phyloP scores from a whole-genome alignment of 2,113 vertebrate species.

The Phrynosoma blainvillii region DNA sequence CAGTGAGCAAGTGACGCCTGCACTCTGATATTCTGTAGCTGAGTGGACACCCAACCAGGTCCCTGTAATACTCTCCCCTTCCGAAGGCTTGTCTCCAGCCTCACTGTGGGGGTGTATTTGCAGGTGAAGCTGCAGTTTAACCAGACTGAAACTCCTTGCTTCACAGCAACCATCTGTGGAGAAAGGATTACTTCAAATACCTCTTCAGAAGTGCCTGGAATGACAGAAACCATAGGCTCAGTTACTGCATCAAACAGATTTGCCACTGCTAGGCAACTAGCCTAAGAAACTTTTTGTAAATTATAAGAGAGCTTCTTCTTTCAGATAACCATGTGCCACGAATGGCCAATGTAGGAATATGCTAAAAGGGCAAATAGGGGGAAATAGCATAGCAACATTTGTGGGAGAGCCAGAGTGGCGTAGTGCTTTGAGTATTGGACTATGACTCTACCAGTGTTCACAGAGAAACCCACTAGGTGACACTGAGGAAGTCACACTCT shows the following conservation, averaged over 20 bases:
- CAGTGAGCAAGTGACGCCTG: not conserved
- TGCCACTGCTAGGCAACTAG: not conserved
- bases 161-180: not conserved
- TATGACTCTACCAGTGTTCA: too few species aligned
- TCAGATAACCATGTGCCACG: not conserved
- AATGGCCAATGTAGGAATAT: not conserved
- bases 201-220: not conserved
- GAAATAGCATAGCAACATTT: not conserved
- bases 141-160: not conserved
- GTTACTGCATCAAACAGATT: not conserved
- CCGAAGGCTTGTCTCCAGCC: not conserved
- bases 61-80: not conserved
- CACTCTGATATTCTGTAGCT: not conserved
- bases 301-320: not conserved
- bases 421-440: too few species aligned
- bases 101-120: too few species aligned
- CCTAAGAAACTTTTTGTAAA: not conserved
- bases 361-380: not conserved
- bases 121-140: not conserved
- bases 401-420: too few species aligned
- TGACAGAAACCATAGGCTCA: not conserved
- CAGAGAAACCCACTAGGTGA: too few species aligned
- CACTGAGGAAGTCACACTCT: too few species aligned
- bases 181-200: not conserved
- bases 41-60: not conserved